phyloP scores from a whole-genome alignment of 2,113 vertebrate genomes.

The Chunga burmeisteri region DNA sequence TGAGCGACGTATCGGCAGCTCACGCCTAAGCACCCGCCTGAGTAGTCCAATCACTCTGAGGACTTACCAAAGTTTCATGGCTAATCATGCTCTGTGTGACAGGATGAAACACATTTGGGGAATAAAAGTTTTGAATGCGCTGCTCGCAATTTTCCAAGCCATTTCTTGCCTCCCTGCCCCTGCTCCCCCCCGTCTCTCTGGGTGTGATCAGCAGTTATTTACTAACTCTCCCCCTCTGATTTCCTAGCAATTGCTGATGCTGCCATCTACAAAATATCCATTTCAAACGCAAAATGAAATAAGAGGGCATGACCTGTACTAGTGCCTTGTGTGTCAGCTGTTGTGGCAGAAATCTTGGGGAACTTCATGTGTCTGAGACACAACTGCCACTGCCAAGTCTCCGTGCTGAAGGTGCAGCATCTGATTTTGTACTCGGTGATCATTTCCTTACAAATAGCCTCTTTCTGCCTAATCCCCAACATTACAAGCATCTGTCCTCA shows the following conservation, averaged over 20 bases:
- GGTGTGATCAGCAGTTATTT: constrained; percentile 39
- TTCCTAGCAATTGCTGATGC: constrained; percentile 24
- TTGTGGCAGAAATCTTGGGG: background rate
- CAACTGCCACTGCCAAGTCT: background rate
- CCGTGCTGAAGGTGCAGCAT: background rate
- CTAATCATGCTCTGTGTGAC: constrained; percentile 30
- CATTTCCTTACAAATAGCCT: background rate
- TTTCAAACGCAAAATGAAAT: constrained; percentile 28
- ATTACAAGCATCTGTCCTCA: background rate
- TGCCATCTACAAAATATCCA: constrained; percentile 24
- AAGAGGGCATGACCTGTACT: background rate
- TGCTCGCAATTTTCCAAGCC: background rate
- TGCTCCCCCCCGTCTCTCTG: background rate
- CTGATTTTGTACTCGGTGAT: background rate
- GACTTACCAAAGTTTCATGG: background rate
- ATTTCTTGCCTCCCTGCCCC: background rate
- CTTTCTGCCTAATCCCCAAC: background rate
- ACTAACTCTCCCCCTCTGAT: background rate
- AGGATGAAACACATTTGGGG: constrained; percentile 11
- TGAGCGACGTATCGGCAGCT: background rate
- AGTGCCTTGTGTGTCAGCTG: background rate
- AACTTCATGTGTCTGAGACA: background rate
- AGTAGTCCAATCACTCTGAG: constrained; percentile 31
- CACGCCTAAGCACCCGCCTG: background rate
- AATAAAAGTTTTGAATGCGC: background rate